Conservation (phyloP, 2,113 vertebrate genomes). For the Ctenomys sociabilis region DNA sequence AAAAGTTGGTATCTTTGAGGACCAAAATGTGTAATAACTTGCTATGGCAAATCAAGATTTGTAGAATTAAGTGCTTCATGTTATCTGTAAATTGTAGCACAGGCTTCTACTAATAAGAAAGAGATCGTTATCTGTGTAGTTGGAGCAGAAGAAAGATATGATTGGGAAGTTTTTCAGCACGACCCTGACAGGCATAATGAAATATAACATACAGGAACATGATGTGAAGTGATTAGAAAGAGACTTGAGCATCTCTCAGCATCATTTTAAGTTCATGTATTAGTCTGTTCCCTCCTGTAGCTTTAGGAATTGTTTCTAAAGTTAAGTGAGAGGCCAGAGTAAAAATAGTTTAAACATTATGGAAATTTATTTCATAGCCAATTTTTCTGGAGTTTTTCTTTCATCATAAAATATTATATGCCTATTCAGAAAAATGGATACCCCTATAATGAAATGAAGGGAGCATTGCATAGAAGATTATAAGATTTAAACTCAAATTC, state of each 20-base stretch:
- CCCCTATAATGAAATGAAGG: neutral
- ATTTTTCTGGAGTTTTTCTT: conserved; percentile 25
- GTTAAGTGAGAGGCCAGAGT: conserved; percentile 1
- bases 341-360: conserved; percentile 22
- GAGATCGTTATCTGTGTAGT: neutral
- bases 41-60: neutral
- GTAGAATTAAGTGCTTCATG: neutral
- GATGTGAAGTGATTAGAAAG: conserved; percentile 34
- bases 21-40: conserved; percentile 5
- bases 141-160: conserved; percentile 7
- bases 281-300: neutral
- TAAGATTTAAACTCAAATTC: neutral
- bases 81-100: neutral
- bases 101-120: neutral
- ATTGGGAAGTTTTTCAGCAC: neutral
- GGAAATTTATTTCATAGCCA: neutral
- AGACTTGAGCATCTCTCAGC: neutral
- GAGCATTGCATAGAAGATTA: neutral
- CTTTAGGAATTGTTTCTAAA: neutral
- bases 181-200: neutral
- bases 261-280: conserved; percentile 33
- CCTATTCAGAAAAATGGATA: neutral
- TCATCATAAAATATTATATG: neutral
- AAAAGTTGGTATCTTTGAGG: neutral
- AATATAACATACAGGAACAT: neutral